Base-by-base conservation (phyloP, 1,140 invertebrate genomes). In the Drosophila parvula region DNA sequence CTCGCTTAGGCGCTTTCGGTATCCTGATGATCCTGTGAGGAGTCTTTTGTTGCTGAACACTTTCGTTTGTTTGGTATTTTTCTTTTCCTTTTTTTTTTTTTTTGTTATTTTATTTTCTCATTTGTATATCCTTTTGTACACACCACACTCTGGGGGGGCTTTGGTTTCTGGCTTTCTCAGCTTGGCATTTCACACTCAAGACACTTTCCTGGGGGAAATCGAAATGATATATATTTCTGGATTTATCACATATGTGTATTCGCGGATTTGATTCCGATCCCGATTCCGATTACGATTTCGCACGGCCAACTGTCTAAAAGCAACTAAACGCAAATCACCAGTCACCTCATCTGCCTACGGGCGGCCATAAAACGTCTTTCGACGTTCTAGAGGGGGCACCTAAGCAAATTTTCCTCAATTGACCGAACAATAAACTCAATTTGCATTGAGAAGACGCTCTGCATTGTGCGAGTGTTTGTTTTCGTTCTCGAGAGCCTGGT, bases 401-500 rank as follows among this genome's bases (percentile, higher is more conserved):
- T 71, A 65, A 61, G 69, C 58, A 44, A 75, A 71, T 36, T 38
- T 50, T 64, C 63, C 68, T 78, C 83, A 86, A 86, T 86, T 88
- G 83, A 51, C 59, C 67, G 79, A 70, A 79, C 73, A 86, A 86
- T 88, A 78, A 79, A 78, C 55, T 69, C 63, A 88, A 89, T 85
- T 86, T 88, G 78, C 79, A 82, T 78, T 71, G 74, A 69, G 56
- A 62, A 28, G 12, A 43, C 58, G 28, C 30, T 69, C 32, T 18
- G 41, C 41, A 44, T 57, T 59, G 56, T 75, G 47, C 41, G 44
- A 41, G 41, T 70, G 28, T 73, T 10, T 38, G 30, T 45, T 43
- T 55, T 55, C 51, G 51, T 55, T 27, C 34, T 55, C 28, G 38
- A 16, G 47, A 40, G 67, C 51, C 34, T 45, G 47, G 43, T 38